Evolutionary conservation across 2,888 invertebrate species (phyloP).

Genomic region (Xestobium rufovillosum): DNA sequence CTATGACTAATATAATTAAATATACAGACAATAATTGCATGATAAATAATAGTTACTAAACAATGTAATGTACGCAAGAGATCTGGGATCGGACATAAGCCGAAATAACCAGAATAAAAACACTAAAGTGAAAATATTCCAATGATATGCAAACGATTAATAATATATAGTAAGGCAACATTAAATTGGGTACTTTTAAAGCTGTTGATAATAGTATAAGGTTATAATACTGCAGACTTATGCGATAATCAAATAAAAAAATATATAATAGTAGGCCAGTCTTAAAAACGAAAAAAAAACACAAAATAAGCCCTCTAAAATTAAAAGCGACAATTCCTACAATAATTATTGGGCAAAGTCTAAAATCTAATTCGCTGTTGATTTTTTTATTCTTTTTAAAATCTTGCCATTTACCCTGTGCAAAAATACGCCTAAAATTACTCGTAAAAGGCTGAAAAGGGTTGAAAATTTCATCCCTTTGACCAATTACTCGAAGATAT

Average conservation of each 20-base stretch:
- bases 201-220: conserved; percentile 12
- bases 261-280: conserved; percentile 24
- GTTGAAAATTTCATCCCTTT: too few species aligned
- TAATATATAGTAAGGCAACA: too few species aligned
- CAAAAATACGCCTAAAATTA: conserved; percentile 29
- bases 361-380: conserved; percentile 37
- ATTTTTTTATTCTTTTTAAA: conserved; percentile 24
- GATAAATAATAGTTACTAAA: neutral
- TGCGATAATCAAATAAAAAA: conserved; percentile 12
- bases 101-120: too few species aligned
- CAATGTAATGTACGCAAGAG: conserved; percentile 1
- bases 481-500: too few species aligned
- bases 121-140: too few species aligned
- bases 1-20: too few species aligned
- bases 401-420: conserved; percentile 37
- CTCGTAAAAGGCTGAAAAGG: too few species aligned
- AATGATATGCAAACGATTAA: too few species aligned
- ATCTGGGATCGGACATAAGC: too few species aligned
- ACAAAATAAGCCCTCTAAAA: conserved; percentile 25
- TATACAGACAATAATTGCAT: neutral
- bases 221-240: conserved; percentile 20
- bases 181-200: too few species aligned
- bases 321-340: conserved; percentile 22
- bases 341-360: conserved; percentile 19
- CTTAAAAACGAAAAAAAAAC: conserved; percentile 23